Base-by-base conservation (phyloP, 1,140 invertebrate genomes). In the Drosophila nikananu region DNA sequence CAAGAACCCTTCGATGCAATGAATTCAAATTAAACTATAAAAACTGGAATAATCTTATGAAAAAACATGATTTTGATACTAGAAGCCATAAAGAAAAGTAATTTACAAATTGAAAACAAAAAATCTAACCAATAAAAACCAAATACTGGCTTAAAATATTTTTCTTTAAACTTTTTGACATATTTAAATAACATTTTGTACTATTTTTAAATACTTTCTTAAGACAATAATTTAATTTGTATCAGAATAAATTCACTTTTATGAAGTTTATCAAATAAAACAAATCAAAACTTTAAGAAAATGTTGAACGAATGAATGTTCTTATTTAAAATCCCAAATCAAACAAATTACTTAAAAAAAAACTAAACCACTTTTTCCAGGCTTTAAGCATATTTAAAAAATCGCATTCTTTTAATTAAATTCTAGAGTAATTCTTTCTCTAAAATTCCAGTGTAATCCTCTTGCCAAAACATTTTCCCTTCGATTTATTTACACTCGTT, bases 401-500 rank as follows among this genome's bases (percentile, higher is more conserved):
- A 27, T 30, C 27, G 7, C 27, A 30, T 30, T 30, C 6, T 30
- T 27, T 27, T 12, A 10, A 1, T 49, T 49, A 10, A n/a, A 12
- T 30, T 52, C 9, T 19, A 12, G 2, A 7, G 5, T 1, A 30
- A 37, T 39, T 44, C 49, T 19, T 27, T 35, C 49, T 54, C 30
- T 23, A 30, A 21, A 39, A n/a, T 19, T 44, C 21, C 42, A 46
- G 63, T 41, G 62, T 52, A 67, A 63, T 60, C 48, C 39, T 44
- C 42, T 46, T 46, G 35, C 19, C 23, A 61, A 52, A 64, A 9
- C 52, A 25, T 65, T 65, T 64, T 58, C 42, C 76, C 52, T 51
- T 57, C 37, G 70, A 75, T 87, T 84, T 87, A 89, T 87, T 89
- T 89, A 72, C 83, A 71, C 65, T 86, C 74, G 55, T 77, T 70